These are phyloP conservation scores for Ciconia maguari DNA, from an alignment of 2,113 vertebrate species.

Conservation along the genomic window DNA sequence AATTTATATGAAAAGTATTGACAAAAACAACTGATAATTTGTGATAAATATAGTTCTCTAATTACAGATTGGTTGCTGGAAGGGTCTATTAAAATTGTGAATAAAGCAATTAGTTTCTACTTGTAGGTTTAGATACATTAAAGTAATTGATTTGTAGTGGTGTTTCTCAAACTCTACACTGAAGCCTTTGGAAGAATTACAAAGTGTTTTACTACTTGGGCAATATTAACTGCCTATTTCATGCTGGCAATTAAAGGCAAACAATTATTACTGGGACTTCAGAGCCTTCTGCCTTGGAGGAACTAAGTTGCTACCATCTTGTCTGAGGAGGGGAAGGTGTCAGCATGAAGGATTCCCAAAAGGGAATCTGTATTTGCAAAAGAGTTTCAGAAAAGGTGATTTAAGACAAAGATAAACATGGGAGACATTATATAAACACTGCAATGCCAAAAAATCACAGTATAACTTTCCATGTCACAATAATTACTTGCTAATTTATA, in stretches of 20 bases:
- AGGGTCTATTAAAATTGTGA: not conserved
- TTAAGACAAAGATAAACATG: not conserved
- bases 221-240: not conserved
- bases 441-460: not conserved
- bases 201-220: not conserved
- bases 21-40: not conserved
- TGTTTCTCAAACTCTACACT: not conserved
- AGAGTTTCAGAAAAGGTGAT: not conserved
- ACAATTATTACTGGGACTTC: not conserved
- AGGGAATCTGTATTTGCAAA: not conserved
- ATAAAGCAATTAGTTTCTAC: not conserved
- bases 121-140: not conserved
- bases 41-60: not conserved
- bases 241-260: not conserved
- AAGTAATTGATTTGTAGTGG: not conserved
- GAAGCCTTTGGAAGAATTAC: not conserved
- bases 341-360: not conserved
- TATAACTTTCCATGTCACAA: not conserved
- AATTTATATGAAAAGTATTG: not conserved
- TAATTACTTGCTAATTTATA: not conserved
- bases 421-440: not conserved
- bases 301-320: not conserved
- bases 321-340: not conserved
- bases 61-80: not conserved
- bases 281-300: not conserved